These are phyloP conservation scores for Calypte anna DNA, from an alignment of 2,113 vertebrate genomes.

Conservation along the genomic window DNA sequence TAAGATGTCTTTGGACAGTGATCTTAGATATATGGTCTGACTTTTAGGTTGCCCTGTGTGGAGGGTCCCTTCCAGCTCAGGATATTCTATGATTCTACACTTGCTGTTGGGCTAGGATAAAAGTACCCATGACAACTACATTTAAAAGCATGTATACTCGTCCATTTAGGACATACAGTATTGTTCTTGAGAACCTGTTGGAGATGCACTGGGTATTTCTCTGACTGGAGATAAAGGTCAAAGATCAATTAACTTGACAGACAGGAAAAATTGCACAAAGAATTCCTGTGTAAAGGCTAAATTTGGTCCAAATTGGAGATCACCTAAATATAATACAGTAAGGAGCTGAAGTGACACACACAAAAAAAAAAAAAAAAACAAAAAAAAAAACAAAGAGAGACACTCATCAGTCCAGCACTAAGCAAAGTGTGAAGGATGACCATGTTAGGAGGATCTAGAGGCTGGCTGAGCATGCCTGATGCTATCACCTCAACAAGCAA, in stretches of 20 bases:
- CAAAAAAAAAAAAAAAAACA: neutral
- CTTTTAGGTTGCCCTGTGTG: neutral
- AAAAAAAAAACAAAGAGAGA: neutral
- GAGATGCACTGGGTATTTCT: neutral
- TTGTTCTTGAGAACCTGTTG: neutral
- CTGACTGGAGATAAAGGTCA: neutral
- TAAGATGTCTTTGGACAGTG: neutral
- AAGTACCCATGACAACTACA: neutral
- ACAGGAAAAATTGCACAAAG: neutral
- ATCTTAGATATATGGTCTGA: neutral
- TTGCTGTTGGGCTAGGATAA: neutral
- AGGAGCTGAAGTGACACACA: neutral
- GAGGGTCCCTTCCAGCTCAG: neutral
- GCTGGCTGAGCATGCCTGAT: neutral
- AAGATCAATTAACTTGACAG: neutral
- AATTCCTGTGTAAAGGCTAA: neutral
- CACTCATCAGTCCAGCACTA: neutral
- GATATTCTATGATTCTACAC: neutral
- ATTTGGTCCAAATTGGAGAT: neutral
- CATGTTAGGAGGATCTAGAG: fast-evolving
- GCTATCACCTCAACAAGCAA: no score
- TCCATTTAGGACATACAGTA: neutral
- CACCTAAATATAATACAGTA: neutral
- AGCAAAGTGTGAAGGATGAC: neutral
- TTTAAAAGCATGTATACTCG: neutral